These are phyloP conservation scores for Micromussa lordhowensis DNA, from an alignment of 92 coral and sea anemone species.

Conservation along the genomic window DNA sequence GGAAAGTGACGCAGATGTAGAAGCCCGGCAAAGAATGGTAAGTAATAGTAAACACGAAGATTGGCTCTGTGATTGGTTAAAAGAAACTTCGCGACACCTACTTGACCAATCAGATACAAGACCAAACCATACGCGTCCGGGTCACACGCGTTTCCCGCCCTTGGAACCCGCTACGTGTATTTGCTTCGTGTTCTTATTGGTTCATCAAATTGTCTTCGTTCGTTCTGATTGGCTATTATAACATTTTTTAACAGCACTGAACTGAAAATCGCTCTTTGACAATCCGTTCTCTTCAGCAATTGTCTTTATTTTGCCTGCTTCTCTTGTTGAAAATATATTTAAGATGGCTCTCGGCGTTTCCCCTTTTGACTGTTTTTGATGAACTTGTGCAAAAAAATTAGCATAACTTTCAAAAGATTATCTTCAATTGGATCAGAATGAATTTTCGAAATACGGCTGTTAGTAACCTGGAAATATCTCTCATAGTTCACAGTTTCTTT, in stretches of 20 bases:
- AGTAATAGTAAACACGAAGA: conserved; percentile 11
- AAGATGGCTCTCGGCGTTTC: background rate
- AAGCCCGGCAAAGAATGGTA: conserved; percentile 87
- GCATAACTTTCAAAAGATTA: background rate
- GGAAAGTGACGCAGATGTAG: conserved; percentile 86
- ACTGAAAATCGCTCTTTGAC: background rate
- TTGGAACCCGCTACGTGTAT: background rate
- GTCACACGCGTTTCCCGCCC: background rate
- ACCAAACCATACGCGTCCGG: background rate
- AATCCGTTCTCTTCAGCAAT: background rate
- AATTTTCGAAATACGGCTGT: too few species aligned
- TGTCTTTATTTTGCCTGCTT: background rate
- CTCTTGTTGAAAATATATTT: too few species aligned
- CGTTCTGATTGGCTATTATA: too few species aligned
- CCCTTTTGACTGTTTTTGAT: background rate
- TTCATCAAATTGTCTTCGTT: background rate
- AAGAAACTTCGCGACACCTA: background rate
- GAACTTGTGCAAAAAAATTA: too few species aligned
- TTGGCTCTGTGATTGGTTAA: background rate
- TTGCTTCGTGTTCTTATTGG: background rate
- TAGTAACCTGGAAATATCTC: background rate
- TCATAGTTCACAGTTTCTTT: background rate
- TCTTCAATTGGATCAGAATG: background rate
- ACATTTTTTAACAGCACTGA: too few species aligned
- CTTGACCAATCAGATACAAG: background rate